These are phyloP conservation scores for Lordiphosa andalusiaca DNA, from an alignment of 2,888 invertebrate genomes.

Conservation along the genomic window DNA sequence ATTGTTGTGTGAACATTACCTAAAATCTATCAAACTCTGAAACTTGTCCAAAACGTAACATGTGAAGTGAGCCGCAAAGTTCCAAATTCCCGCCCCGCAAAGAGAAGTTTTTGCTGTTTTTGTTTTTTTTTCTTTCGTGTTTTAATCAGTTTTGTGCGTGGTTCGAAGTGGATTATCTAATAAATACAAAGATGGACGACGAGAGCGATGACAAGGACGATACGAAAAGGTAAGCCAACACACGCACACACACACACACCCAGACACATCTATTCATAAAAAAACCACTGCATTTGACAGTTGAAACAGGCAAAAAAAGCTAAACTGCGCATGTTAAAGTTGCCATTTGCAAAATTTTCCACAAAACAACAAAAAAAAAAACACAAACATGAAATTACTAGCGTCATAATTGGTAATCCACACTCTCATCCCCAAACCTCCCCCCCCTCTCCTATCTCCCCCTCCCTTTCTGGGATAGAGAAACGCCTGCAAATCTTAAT, in stretches of 20 bases:
- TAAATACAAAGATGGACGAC: slow-evolving; percentile 84
- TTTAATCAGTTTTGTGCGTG: slow-evolving; percentile 12
- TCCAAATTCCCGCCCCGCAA: slow-evolving; percentile 8
- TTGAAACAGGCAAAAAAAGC: slow-evolving; percentile 22
- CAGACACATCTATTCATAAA: slow-evolving; percentile 29
- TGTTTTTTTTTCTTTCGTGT: too few relatives aligned
- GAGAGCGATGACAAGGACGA: slow-evolving; percentile 92
- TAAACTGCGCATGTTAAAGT: slow-evolving; percentile 9
- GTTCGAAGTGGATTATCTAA: slow-evolving; percentile 57
- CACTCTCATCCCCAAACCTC: background rate
- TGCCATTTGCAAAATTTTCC: slow-evolving; percentile 10
- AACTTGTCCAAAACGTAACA: background rate
- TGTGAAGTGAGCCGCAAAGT: slow-evolving; percentile 4
- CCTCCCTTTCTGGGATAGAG: too few relatives aligned
- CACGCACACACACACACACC: slow-evolving; percentile 11
- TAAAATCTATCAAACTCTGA: slow-evolving; percentile 22
- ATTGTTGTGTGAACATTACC: slow-evolving; percentile 67
- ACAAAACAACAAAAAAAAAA: background rate
- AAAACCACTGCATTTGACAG: slow-evolving; percentile 58
- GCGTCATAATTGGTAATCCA: slow-evolving; percentile 6
- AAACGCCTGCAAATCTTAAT: too few relatives aligned
- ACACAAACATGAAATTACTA: background rate
- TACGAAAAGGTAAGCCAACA: slow-evolving; percentile 86
- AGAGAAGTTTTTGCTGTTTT: slow-evolving; percentile 2
- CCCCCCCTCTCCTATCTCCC: too few relatives aligned